Conservation (phyloP, 2,797 vertebrate genomes). For the Lophotriccus pileatus region DNA sequence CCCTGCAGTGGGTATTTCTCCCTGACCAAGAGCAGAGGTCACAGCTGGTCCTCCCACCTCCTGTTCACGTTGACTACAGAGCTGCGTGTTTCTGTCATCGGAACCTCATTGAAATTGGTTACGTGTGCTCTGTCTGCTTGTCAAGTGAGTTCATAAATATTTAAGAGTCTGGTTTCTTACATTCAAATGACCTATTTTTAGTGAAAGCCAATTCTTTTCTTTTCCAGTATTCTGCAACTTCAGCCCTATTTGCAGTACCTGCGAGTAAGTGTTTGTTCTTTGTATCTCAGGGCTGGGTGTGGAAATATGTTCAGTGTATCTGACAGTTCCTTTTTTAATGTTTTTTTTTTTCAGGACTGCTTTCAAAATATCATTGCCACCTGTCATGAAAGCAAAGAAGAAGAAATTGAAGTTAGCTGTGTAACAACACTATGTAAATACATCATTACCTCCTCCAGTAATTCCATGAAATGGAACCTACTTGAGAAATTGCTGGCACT, state of each 20-base stretch:
- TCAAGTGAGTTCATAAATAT: constrained; percentile 84
- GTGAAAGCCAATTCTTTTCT: background rate
- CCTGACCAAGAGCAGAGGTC: constrained; percentile 92
- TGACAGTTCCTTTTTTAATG: background rate
- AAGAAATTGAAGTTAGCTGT: constrained; percentile 87
- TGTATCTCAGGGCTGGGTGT: background rate
- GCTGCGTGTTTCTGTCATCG: constrained; percentile 98
- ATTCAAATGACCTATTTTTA: background rate
- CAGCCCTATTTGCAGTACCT: constrained; percentile 99
- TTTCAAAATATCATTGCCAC: constrained; percentile 95
- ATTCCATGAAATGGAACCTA: background rate
- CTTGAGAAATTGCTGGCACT: background rate
- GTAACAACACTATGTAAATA: background rate
- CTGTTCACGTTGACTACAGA: constrained; percentile 93
- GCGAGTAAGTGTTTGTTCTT: constrained; percentile 87
- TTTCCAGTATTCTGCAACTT: constrained; percentile 97
- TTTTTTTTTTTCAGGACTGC: constrained; percentile 83
- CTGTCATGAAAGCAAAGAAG: constrained; percentile 95
- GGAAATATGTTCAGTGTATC: background rate
- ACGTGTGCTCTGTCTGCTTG: constrained; percentile 96
- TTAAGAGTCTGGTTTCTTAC: background rate
- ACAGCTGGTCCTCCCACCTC: constrained; percentile 89
- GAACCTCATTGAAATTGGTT: constrained; percentile 96
- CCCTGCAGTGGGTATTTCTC: constrained; percentile 92
- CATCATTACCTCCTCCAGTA: background rate